A percentile compares a stretch with the other conserved stretches of the same genome.
Evolutionary conservation across 2,888 invertebrate species (phyloP).

Genomic region (Xiphydria camelus): DNA sequence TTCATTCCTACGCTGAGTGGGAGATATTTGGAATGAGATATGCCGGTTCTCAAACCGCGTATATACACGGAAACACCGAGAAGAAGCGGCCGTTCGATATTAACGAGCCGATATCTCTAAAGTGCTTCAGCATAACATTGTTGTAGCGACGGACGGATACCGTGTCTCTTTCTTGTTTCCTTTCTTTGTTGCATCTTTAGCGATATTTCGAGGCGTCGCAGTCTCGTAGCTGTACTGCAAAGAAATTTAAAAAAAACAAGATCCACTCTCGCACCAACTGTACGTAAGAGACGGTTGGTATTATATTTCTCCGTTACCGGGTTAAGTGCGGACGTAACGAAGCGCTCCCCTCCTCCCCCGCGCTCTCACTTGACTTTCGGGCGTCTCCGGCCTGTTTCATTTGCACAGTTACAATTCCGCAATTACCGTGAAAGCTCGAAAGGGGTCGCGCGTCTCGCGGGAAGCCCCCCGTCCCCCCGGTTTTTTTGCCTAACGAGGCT

Average conservation of each 20-base stretch:
- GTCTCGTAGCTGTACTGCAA: too few relatives aligned
- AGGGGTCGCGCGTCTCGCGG: too few relatives aligned
- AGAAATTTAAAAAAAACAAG: too few relatives aligned
- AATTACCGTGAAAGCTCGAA: not conserved
- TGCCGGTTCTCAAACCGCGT: too few relatives aligned
- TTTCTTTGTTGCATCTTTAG: too few relatives aligned
- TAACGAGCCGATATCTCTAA: slow-evolving; percentile 27
- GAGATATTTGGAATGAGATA: slow-evolving; percentile 13
- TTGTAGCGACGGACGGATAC: too few relatives aligned
- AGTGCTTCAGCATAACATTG: not conserved
- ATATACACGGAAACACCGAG: slow-evolving; percentile 11
- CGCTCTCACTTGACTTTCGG: slow-evolving; percentile 17
- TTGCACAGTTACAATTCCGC: slow-evolving; percentile 3
- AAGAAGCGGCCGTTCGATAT: slow-evolving; percentile 14
- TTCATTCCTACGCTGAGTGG: not conserved
- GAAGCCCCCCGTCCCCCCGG: too few relatives aligned
- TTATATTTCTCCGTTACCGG: slow-evolving; percentile 26
- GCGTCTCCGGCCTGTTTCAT: not conserved
- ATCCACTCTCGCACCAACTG: not conserved
- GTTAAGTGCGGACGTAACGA: slow-evolving; percentile 29
- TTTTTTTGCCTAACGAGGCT: too few relatives aligned
- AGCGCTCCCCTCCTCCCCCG: slow-evolving; percentile 21
- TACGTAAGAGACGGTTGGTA: slow-evolving; percentile 15
- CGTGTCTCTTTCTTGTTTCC: too few relatives aligned
- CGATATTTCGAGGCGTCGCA: too few relatives aligned